Evolutionary conservation across 2,888 invertebrate species (phyloP).

Genomic region (Anoncus sp.): DNA sequence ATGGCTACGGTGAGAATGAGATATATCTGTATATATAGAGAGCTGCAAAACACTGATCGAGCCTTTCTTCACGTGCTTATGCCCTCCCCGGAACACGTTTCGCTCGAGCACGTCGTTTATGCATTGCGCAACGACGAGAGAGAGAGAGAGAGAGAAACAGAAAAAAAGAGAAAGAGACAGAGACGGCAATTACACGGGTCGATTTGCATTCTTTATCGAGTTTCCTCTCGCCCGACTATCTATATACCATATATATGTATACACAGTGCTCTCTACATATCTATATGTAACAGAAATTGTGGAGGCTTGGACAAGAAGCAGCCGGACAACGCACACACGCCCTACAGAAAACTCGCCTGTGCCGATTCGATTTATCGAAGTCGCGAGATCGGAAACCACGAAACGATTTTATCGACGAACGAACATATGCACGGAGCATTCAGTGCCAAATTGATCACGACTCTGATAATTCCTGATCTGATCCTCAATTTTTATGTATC

Average conservation of each 20-base stretch:
- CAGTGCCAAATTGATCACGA: not conserved
- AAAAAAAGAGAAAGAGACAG: slow-evolving; percentile 36
- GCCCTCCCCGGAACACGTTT: slow-evolving; percentile 55
- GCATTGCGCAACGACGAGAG: slow-evolving; percentile 61
- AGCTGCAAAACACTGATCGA: slow-evolving; percentile 36
- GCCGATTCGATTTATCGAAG: slow-evolving; percentile 55
- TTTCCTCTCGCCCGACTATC: slow-evolving; percentile 47
- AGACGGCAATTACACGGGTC: slow-evolving; percentile 60
- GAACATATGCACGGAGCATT: slow-evolving; percentile 14
- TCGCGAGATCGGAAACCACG: slow-evolving; percentile 38
- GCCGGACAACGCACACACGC: slow-evolving; percentile 32
- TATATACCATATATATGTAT: slow-evolving; percentile 2
- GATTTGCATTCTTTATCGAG: slow-evolving; percentile 63
- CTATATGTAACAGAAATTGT: slow-evolving; percentile 4
- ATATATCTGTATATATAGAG: slow-evolving; percentile 25
- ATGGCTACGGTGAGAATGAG: slow-evolving; percentile 42
- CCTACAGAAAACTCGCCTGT: slow-evolving; percentile 22
- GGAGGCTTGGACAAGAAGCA: slow-evolving; percentile 31
- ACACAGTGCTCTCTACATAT: not conserved
- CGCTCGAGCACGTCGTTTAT: slow-evolving; percentile 61
- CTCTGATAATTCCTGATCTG: not conserved
- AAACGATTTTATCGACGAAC: slow-evolving; percentile 51
- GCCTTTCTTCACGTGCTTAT: slow-evolving; percentile 60
- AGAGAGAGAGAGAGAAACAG: slow-evolving; percentile 34
- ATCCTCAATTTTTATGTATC: slow-evolving; percentile 1